Base-by-base conservation (phyloP, 2,888 invertebrate genomes). In the Rambutsinella grinnellia region DNA sequence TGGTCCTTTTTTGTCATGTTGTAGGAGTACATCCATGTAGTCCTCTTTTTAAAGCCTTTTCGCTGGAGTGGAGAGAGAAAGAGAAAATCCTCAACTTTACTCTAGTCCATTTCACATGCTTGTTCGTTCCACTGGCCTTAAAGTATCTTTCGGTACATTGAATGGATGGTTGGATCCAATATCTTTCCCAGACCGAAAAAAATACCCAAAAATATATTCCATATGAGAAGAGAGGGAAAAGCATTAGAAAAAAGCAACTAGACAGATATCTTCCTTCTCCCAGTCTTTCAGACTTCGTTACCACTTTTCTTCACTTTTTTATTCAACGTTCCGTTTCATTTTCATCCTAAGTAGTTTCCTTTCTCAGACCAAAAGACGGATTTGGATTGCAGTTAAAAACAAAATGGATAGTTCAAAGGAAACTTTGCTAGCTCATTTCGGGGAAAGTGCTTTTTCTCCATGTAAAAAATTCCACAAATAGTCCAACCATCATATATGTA, bases 291-390 rank as follows among this genome's bases (percentile, higher is more conserved):
- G 62, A 60, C 56, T 72, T 72, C 72, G 44, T 72, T 72, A 72
- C 72, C 72, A 66, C 65, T 72, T 72, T 72, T 72, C 72, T 72
- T 72, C 72, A 72, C 72, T 54, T 69, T 70, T 63, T 66, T 71
- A 63, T 56, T 66, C 72, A 72, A 65, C 66, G 53, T 72, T 66
- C 60, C 72, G 60, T 72, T 66, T 66, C 58, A 63, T 54, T 65
- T n/a, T n/a, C n/a, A n/a, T n/a, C n/a, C n/a, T n/a, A n/a, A n/a
- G n/a, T n/a, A n/a, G n/a, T n/a, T n/a, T n/a, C n/a, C n/a, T n/a
- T n/a, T n/a, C n/a, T n/a, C n/a, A n/a, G n/a, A n/a, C n/a, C n/a
- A n/a, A n/a, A n/a, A n/a, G n/a, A n/a, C n/a, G n/a, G n/a, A n/a
- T n/a, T n/a, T n/a, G n/a, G n/a, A n/a, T n/a, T n/a, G n/a, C n/a